Evolutionary conservation across 2,113 vertebrate species (phyloP).

Genomic region (Aegithalos caudatus): DNA sequence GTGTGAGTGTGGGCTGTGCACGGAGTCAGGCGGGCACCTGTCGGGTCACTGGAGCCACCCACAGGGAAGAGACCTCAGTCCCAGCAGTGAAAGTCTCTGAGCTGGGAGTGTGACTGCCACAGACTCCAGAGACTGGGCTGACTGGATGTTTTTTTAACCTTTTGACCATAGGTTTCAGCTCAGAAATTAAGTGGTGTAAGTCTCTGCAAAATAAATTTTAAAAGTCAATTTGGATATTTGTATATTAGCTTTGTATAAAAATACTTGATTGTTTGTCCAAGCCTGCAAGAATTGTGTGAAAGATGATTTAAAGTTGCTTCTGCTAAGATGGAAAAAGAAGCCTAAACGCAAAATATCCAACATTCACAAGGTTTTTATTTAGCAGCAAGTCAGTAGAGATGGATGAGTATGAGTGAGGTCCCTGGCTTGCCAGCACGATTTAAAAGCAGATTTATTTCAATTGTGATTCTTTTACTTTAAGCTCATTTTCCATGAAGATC

Average conservation of each 20-base stretch:
- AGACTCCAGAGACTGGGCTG: not conserved
- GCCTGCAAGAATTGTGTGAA: fast-evolving
- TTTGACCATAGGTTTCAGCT: not conserved
- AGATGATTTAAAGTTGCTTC: not conserved
- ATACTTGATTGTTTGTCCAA: not conserved
- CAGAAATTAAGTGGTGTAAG: not conserved
- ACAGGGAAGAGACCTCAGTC: not conserved
- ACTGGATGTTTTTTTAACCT: not conserved
- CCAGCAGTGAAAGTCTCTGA: not conserved
- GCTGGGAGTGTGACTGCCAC: fast-evolving
- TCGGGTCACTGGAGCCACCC: not conserved
- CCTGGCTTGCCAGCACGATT: not conserved
- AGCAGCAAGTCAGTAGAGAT: not conserved
- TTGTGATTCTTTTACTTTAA: not conserved
- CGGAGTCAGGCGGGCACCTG: fast-evolving
- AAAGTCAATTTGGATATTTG: not conserved
- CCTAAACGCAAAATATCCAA: not conserved
- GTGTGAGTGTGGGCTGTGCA: not conserved
- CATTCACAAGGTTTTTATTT: not conserved
- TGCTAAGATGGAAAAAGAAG: not conserved
- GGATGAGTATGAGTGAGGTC: not conserved
- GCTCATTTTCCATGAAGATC: not conserved
- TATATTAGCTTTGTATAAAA: not conserved
- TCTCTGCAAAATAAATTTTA: not conserved
- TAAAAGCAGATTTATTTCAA: not conserved